phyloP scores from a whole-genome alignment of 2,797 vertebrate species.

The Galago senegalensis region DNA sequence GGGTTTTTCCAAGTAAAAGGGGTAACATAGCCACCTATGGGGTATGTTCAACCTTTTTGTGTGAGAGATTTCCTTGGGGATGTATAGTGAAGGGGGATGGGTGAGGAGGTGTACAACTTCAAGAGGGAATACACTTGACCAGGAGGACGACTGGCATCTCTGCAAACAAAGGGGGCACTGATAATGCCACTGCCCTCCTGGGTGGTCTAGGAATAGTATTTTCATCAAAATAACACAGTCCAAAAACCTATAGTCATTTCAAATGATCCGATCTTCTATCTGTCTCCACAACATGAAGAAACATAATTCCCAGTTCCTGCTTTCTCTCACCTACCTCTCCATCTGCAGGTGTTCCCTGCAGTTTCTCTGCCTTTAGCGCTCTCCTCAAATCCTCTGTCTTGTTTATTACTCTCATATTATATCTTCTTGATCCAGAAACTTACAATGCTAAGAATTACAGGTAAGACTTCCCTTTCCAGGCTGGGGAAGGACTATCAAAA shows the following conservation, averaged over 20 bases:
- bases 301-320: neutral
- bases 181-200: neutral
- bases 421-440: neutral
- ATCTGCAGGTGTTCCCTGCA: neutral
- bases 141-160: too few relatives aligned
- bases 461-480: neutral
- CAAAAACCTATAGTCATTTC: neutral
- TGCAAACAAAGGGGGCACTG: neutral
- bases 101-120: neutral
- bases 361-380: neutral
- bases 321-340: neutral
- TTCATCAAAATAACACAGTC: neutral
- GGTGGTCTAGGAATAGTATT: neutral
- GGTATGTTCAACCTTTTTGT: neutral
- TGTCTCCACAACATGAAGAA: neutral
- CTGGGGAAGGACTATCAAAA: neutral
- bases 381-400: neutral
- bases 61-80: neutral
- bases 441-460: neutral
- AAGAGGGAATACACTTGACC: neutral
- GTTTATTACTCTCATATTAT: neutral
- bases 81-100: accelerated
- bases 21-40: neutral
- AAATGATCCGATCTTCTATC: neutral
- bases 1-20: neutral